Evolutionary conservation across 2,113 vertebrate genomes (phyloP).

Genomic region (Geococcyx californianus): DNA sequence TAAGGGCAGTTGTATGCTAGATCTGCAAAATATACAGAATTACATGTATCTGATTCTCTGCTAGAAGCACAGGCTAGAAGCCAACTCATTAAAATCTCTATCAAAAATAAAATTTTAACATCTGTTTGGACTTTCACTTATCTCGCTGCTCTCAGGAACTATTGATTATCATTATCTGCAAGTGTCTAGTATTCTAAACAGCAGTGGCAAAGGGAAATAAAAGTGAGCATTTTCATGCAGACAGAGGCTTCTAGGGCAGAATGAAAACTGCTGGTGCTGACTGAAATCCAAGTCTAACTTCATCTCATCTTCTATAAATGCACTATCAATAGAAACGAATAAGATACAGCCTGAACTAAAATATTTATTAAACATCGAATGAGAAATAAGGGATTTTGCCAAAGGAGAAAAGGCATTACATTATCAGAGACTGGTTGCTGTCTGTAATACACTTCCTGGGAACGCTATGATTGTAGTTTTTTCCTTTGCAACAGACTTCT

Average conservation of each 20-base stretch:
- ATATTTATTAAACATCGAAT: conserved; percentile 21
- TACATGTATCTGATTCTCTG: conserved; percentile 4
- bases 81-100: conserved; percentile 41
- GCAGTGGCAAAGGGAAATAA: conserved; percentile 23
- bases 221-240: conserved; percentile 6
- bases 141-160: conserved; percentile 41
- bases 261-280: neutral
- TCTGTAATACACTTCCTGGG: neutral
- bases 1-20: neutral
- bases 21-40: conserved; percentile 19
- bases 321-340: neutral
- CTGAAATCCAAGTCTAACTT: neutral
- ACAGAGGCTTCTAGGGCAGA: neutral
- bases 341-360: neutral
- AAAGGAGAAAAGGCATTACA: neutral
- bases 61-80: conserved; percentile 9
- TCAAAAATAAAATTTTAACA: conserved; percentile 61
- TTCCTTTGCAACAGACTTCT: neutral
- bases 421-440: neutral
- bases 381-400: neutral
- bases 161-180: conserved; percentile 55
- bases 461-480: neutral
- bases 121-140: conserved; percentile 40
- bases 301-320: neutral
- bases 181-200: conserved; percentile 28